Evolutionary conservation across 1,140 invertebrate species (phyloP), one percentile per base, ranked within the genome.

Genomic region (Drosophila virilis): DNA sequence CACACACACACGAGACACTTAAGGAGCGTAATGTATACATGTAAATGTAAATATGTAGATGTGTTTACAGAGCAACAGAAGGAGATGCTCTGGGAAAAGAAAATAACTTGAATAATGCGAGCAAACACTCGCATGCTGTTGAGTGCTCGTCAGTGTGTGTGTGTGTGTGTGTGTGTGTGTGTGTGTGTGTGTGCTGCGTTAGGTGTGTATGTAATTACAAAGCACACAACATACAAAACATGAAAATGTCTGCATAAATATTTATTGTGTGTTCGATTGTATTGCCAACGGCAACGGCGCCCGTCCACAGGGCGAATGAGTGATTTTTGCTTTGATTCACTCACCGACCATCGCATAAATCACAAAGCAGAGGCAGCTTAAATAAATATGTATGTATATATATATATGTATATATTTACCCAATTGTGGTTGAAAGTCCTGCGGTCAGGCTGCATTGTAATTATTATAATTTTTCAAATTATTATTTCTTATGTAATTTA

Each of bases 261-360:
- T 88, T 88, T 88, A 79, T 88, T 83, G 81, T 86, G 59, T 71
- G 62, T 79, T 86, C 79, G 70, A 86, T 82, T 77, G 83, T 77
- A 77, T 57, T 72, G 69, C 72, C 64, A 52, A 43, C 66, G 78
- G 77, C 74, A 73, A 58, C 33, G 28, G 8, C 32, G 32, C 35
- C 52, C 13, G 8, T n/a, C 50, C 33, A 62, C 77, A 40, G 17
- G 74, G 74, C 81, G 81, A 70, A 86, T 88, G 70, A 80, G 79
- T 88, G 76, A 86, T 83, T 89, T 77, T 64, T 77, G 67, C 52
- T 62, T 66, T 67, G 62, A 71, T 59, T 55, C 58, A 43, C 52
- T 50, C 33, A 59, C 46, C 70, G 8, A 38, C 32, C 48, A 13
- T 37, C 13, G 35, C 73, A 82, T 75, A 80, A 86, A 78, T 84